Evolutionary conservation across 2,888 invertebrate genomes (phyloP).

Genomic region (Protonemura montana): DNA sequence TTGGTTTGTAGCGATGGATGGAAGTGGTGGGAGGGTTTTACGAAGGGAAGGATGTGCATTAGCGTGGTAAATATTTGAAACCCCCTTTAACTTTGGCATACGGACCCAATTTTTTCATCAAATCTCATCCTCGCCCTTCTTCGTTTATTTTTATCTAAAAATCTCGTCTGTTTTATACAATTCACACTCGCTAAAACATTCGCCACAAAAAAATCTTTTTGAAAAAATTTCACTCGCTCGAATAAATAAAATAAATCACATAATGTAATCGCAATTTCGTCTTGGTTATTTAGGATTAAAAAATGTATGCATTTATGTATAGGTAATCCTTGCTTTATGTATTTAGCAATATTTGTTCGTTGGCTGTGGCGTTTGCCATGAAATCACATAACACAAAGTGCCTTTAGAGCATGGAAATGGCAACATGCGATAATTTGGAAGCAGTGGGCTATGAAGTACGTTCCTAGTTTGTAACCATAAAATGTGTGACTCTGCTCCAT

Average conservation of each 20-base stretch:
- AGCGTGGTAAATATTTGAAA: slow-evolving; percentile 44
- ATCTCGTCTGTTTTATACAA: neutral
- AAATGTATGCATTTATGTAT: neutral
- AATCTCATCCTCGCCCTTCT: slow-evolving; percentile 25
- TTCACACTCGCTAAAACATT: neutral
- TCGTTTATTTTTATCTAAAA: neutral
- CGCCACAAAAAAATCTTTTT: neutral
- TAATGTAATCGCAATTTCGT: neutral
- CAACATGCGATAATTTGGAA: no score
- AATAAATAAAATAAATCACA: neutral
- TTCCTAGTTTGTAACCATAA: no score
- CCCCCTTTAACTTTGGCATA: slow-evolving; percentile 1
- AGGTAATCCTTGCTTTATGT: no score
- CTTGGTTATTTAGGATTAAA: neutral
- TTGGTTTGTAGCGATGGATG: slow-evolving; percentile 19
- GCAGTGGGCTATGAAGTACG: no score
- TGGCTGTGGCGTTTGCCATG: no score
- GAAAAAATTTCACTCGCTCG: neutral
- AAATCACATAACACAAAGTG: no score
- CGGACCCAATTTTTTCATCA: slow-evolving; percentile 31
- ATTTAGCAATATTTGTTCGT: no score
- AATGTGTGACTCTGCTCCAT: no score
- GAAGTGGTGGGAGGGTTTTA: neutral
- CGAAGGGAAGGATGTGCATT: slow-evolving; percentile 41
- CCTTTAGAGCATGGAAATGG: no score